Base-by-base conservation (phyloP, 1,140 invertebrate species). In the Heliothis subflexa region DNA sequence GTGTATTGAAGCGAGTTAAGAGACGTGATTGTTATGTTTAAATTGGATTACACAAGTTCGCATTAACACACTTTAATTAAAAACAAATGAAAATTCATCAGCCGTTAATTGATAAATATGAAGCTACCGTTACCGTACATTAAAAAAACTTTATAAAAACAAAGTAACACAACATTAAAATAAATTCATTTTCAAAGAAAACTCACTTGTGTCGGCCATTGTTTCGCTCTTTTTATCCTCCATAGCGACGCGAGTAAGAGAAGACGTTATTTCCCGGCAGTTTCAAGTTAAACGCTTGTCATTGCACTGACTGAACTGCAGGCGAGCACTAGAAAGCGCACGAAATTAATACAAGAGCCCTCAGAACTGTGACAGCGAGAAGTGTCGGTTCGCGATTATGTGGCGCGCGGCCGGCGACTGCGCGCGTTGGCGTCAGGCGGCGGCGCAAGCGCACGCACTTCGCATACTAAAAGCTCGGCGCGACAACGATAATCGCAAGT, bases 401-500 rank as follows among this genome's bases (percentile, higher is more conserved):
- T 72, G 78, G 50, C 78, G 81, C 81, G 77, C 74, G 61, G 57
- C 68, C 62, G 78, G 78, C 75, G 68, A 78, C 80, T 82, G 61
- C 64, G 59, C 84, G 80, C 83, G n/a, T n/a, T 89, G 91, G 91
- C 91, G 92, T 93, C 92, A 90, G 77, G 76, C 80, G 89, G 86
- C 89, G 85, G 87, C 90, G 89, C 84, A 82, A 78, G 83, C 91
- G 91, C 88, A 93, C 91, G 91, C 91, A 85, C 85, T 87, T 85
- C 89, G 92, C 91, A 94, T 94, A 94, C 91, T 94, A 94, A 94
- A 89, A 89, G 72, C 89, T 80, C 85, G 83, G 79, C 86, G 84
- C 86, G 83, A 88, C 88, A 84, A 85, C 83, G 78, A 91, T 88
- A 89, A 92, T 93, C 91, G 90, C 87, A 81, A 89, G 71, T 75